A percentile compares a stretch with the other conserved stretches of the same genome.
Conservation (phyloP, 2,888 invertebrate species). For the Campaea margaritaria region DNA sequence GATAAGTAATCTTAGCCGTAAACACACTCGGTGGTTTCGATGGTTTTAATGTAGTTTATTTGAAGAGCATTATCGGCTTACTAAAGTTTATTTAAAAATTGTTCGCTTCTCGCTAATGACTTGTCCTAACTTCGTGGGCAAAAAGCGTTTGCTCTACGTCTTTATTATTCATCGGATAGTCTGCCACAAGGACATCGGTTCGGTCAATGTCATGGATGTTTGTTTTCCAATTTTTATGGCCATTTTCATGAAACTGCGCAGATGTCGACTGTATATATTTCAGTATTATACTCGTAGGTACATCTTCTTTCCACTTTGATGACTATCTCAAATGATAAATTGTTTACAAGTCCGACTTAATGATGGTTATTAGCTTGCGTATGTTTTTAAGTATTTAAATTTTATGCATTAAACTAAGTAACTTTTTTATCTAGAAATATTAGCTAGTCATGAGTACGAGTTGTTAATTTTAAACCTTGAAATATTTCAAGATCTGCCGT, state of each 20-base stretch:
- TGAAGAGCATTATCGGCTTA: conserved; percentile 7
- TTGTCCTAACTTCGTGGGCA: conserved; percentile 30
- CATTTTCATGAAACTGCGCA: conserved; percentile 42
- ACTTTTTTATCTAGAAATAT: conserved; percentile 2
- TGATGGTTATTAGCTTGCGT: conserved; percentile 24
- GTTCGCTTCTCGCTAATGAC: conserved; percentile 28
- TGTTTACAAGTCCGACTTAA: conserved; percentile 29
- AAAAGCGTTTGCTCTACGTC: conserved; percentile 45
- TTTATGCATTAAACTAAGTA: conserved; percentile 7
- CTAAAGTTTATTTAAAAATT: conserved; percentile 22
- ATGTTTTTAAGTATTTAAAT: conserved; percentile 15
- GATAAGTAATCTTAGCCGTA: background rate
- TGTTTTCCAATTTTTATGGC: conserved; percentile 50
- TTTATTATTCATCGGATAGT: conserved; percentile 46
- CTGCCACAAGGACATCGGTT: conserved; percentile 62
- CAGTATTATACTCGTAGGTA: conserved; percentile 23
- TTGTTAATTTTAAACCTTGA: background rate
- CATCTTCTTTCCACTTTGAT: conserved; percentile 30
- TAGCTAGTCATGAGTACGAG: background rate
- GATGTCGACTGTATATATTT: conserved; percentile 33
- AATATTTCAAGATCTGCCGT: background rate
- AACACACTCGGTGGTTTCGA: background rate
- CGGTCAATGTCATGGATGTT: conserved; percentile 68
- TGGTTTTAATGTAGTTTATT: conserved; percentile 11
- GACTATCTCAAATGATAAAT: conserved; percentile 32